A percentile compares a stretch with the other conserved stretches of the same genome.
Evolutionary conservation across 2,797 vertebrate species (phyloP).

Genomic region (Falco berigora): DNA sequence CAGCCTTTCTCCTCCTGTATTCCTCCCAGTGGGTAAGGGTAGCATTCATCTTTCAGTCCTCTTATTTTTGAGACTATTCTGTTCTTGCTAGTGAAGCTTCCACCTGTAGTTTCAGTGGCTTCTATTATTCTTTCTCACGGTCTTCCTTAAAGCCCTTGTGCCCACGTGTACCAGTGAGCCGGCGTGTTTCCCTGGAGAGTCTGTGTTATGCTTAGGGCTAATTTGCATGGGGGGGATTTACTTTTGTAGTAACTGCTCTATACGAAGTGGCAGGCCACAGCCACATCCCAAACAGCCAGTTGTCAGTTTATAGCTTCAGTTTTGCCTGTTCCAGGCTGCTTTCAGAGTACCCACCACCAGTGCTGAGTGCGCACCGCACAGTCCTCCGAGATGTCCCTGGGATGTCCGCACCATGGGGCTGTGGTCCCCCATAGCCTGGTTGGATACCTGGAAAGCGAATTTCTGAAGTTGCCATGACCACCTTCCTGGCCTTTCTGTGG

Average conservation of each 20-base stretch:
- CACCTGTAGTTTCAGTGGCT: background rate
- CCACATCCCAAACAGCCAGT: rapidly evolving
- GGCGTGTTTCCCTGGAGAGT: background rate
- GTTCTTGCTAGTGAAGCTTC: background rate
- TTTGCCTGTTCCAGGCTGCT: background rate
- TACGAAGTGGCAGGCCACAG: background rate
- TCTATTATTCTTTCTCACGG: background rate
- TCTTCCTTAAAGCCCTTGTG: background rate
- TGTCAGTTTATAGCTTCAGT: background rate
- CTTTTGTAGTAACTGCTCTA: background rate
- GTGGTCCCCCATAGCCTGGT: background rate
- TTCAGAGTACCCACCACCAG: background rate
- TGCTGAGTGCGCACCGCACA: background rate
- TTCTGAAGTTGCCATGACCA: background rate
- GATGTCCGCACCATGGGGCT: background rate
- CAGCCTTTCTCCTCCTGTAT: background rate
- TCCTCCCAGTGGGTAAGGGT: background rate
- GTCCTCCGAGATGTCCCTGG: background rate
- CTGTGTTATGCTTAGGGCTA: background rate
- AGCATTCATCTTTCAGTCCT: background rate
- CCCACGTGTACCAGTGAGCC: background rate
- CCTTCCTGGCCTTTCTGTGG: background rate
- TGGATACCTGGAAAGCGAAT: background rate
- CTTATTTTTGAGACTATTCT: background rate
- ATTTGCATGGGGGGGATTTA: background rate